Base-by-base conservation (phyloP, 1,140 invertebrate genomes). In the Drosophila chauvacae region DNA sequence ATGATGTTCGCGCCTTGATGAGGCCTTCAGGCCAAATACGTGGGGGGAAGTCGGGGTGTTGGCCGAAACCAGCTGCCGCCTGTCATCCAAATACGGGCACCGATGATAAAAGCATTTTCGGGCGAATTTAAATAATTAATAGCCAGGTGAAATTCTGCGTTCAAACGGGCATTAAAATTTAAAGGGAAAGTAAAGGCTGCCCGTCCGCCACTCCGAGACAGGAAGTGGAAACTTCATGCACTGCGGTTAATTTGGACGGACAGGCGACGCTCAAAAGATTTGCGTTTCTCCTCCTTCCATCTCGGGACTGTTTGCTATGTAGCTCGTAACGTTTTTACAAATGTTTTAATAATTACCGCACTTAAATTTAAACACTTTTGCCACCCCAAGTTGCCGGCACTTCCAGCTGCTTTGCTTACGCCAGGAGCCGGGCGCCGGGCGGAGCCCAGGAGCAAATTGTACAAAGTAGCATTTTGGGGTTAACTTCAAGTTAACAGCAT, bases 401-500 rank as follows among this genome's bases (percentile, higher is more conserved):
- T 61, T 80, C 35, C 42, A 60, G 58, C 59, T 73, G 69, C 44
- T 71, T 72, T 68, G 65, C 65, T 68, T 41, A 41, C 35, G 42
- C 59, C 23, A 44, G 18, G 23, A 18, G 16, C 35, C 28, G 16
- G 30, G n/a, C 28, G 60, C 35, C 28, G 30, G 66, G 10, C 30
- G 51, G 30, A 41, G 47, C 39, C 62, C 68, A 69, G 51, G 51
- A 80, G 65, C 63, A 74, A 81, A 84, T 78, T 88, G 80, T 71
- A 69, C 62, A 84, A 88, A 87, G 73, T 84, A 83, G 64, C 77
- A 80, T 79, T 87, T 83, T 80, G 77, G 77, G 77, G 69, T 80
- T 83, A 80, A 84, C 80, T 75, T 72, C 53, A 87, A 88, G 66
- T 88, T 77, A 83, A 77, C 76, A 87, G 70, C 75, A 80, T 78